Conservation (phyloP, 2,113 vertebrate genomes). For the Alces alces region DNA sequence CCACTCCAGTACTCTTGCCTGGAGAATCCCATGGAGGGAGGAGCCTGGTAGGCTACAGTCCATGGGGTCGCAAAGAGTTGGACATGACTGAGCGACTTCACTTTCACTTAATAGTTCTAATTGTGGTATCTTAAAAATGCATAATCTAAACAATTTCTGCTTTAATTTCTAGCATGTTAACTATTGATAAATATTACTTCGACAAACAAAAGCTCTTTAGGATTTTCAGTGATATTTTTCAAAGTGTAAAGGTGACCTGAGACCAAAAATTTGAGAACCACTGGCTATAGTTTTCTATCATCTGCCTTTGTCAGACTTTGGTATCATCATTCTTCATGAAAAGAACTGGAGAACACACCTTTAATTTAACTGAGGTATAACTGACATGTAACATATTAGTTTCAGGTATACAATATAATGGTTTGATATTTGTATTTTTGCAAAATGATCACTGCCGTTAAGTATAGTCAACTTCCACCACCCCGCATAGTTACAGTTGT, state of each 20-base stretch:
- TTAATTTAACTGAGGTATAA: background rate
- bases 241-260: background rate
- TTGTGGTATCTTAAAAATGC: background rate
- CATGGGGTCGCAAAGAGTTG: too few relatives aligned
- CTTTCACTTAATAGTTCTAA: background rate
- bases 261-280: background rate
- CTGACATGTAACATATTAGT: background rate
- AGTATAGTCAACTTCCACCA: background rate
- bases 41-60: too few relatives aligned
- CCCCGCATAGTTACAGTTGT: background rate
- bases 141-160: background rate
- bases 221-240: background rate
- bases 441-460: background rate
- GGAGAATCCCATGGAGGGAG: too few relatives aligned
- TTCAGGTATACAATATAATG: background rate
- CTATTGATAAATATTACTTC: background rate
- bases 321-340: background rate
- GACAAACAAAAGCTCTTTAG: background rate
- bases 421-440: background rate
- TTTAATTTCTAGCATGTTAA: background rate
- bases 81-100: too few relatives aligned
- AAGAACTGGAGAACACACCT: background rate
- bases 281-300: background rate
- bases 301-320: background rate
- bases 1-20: too few relatives aligned